These are phyloP conservation scores for Drosophila nasuta DNA, from an alignment of 1,140 invertebrate genomes.

Conservation along the genomic window DNA sequence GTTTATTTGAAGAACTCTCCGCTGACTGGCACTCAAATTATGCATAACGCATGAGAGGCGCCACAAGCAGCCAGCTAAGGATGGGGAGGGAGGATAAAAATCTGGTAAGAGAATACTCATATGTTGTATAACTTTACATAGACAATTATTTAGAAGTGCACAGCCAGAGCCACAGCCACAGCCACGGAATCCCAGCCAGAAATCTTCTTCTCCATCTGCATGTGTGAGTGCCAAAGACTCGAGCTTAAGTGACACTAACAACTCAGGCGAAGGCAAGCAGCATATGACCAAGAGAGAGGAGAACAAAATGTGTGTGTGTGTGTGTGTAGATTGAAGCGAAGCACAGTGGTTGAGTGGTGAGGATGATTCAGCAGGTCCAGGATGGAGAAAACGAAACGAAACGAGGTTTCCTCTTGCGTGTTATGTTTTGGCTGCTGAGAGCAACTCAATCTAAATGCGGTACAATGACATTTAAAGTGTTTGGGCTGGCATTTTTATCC, in stretches of 20 bases:
- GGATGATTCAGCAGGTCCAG: slow-evolving; percentile 19
- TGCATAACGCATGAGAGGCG: slow-evolving; percentile 46
- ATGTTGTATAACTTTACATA: slow-evolving; percentile 77
- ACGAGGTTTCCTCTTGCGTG: slow-evolving; percentile 45
- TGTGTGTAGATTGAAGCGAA: no score
- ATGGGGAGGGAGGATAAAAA: not conserved
- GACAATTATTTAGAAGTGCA: slow-evolving; percentile 80
- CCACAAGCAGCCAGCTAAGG: no score
- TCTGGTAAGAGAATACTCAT: slow-evolving; percentile 14
- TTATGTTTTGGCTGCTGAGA: slow-evolving; percentile 80
- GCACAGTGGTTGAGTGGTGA: not conserved
- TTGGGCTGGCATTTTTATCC: slow-evolving; percentile 58
- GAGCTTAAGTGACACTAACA: slow-evolving; percentile 80
- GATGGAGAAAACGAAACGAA: not conserved
- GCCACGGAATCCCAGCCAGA: slow-evolving; percentile 14
- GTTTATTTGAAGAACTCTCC: slow-evolving; percentile 37
- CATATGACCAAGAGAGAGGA: not conserved
- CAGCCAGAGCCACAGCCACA: slow-evolving; percentile 49
- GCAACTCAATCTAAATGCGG: slow-evolving; percentile 82
- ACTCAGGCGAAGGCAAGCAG: slow-evolving; percentile 25
- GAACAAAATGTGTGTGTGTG: no score
- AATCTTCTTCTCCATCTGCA: slow-evolving; percentile 58
- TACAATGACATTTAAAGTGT: slow-evolving; percentile 83
- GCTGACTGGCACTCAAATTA: slow-evolving; percentile 65
- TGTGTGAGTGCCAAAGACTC: slow-evolving; percentile 74